Base-by-base conservation (phyloP, 2,113 vertebrate species). In the Chlorocebus sabaeus region DNA sequence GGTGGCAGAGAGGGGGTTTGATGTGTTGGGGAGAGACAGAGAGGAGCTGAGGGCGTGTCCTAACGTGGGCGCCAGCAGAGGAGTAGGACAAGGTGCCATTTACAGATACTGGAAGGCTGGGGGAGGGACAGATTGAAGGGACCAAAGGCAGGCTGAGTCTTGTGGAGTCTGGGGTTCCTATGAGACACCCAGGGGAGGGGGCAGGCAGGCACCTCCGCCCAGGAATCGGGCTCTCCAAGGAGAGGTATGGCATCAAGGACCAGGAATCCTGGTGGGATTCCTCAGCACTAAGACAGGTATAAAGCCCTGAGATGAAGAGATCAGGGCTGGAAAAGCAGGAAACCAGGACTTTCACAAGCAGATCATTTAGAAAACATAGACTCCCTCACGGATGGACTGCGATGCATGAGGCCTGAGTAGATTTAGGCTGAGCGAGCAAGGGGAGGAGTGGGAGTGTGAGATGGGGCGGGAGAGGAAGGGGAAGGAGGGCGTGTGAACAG, bases 331-430 rank as follows among this genome's bases (percentile, higher is more conserved):
- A 38, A 30, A 88, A 35, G 50, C 27, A 35, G n/a, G 20, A 83
- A 88, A 35, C 67, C 18, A 43, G n/a, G 30, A 83, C 13, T 73
- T 32, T 18, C 30, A 73, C 23, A 30, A 30, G 59, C 25, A 61
- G 13, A 13, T 11, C 25, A 14, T 64, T 64, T 64, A 64, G 61
- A 30, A 64, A 32, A 64, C 61, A 25, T 4, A 64, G 52, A 55
- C 52, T 55, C 52, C 20, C 13, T 43, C 67, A 6, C 18, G 2
- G n/a, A 4, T 20, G 20, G 32, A 27, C 8, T 32, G 55, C 8
- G 10, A 18, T 0, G 4, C 14, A 3, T 0, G 8, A 20, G 43
- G 12, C n/a, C 35, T 35, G 50, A 48, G 40, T 5, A 8, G 43
- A 40, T 18, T 43, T 5, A 12, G 32, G 72, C 70, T 10, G 8